Percentiles rank a stretch among this genome's conserved stretches.
Evolutionary conservation across 2,888 invertebrate genomes (phyloP).

Genomic region (Bunonema sp.): DNA sequence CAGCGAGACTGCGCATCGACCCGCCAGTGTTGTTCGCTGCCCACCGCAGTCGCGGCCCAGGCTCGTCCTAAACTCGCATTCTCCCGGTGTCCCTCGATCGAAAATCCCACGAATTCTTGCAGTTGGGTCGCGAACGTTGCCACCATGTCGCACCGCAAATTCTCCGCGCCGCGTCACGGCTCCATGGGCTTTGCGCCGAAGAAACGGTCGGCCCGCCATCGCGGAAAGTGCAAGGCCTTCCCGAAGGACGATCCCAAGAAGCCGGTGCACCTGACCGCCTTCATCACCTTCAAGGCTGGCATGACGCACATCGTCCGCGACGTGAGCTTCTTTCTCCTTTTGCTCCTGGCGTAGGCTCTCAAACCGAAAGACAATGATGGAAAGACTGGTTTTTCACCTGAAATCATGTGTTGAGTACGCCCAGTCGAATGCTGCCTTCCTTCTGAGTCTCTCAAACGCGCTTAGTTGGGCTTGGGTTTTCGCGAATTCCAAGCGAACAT

Average conservation of each 20-base stretch:
- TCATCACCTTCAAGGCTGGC: conserved; percentile 95
- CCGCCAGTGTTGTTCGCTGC: too few species aligned
- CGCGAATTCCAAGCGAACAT: neutral
- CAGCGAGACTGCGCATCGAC: too few species aligned
- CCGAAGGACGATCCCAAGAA: conserved; percentile 85
- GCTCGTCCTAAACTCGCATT: too few species aligned
- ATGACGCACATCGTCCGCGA: conserved; percentile 99
- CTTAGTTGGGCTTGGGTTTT: neutral
- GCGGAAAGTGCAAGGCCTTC: conserved; percentile 98
- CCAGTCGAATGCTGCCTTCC: neutral
- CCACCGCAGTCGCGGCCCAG: too few species aligned
- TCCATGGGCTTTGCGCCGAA: conserved; percentile 99
- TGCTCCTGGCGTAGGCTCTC: neutral
- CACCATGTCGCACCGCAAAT: conserved; percentile 86
- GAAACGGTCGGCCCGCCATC: conserved; percentile 83
- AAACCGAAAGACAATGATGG: conserved; percentile 70
- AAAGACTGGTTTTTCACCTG: conserved; percentile 66
- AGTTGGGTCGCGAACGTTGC: too few species aligned
- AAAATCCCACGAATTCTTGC: too few species aligned
- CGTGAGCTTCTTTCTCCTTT: conserved; percentile 45
- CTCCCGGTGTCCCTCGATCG: too few species aligned
- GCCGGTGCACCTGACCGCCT: conserved; percentile 81
- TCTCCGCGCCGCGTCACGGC: conserved; percentile 97
- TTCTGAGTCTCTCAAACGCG: neutral
- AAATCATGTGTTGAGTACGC: neutral